Base-by-base conservation (phyloP, 2,888 invertebrate species). In the Callinectes sapidus region DNA sequence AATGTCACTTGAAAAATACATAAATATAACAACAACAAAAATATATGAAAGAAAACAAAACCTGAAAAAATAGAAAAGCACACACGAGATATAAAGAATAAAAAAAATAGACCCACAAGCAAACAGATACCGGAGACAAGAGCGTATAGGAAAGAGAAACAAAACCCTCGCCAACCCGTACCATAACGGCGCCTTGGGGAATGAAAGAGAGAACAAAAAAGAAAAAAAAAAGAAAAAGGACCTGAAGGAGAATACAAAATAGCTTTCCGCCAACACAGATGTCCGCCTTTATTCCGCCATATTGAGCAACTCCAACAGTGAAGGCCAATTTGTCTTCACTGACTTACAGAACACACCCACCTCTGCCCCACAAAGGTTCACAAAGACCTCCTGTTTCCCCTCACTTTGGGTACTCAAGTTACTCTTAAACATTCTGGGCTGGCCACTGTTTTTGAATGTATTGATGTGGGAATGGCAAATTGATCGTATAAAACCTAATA, bases 261-360 rank as follows among this genome's bases (percentile, higher is more conserved):
- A 71, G 10, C 71, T 28, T 71, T 28, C 28, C 71, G 10, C 6
- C n/a, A 71, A 71, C 71, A 71, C 71, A 71, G n/a, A 71, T 13
- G 28, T 71, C n/a, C 71, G 28, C 28, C 8, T 71, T 71, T 71
- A 71, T 71, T 71, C 28, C 28, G n/a, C 61, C 71, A 71, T 71
- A 71, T 71, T 71, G 71, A 71, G 71, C 71, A 71, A 71, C 71
- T 71, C 71, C 28, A 71, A 28, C 71, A 71, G 28, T 8, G 71
- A 71, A n/a, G n/a, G 28, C 23, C 71, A 71, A 71, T 28, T 71
- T 71, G 71, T 71, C 71, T 71, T 71, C n/a, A 71, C n/a, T 28
- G 71, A 71, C 71, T 71, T 71, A 23, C 71, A 71, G 28, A 71
- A 71, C 28, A 28, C 10, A 71, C n/a, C 5, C 3, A 61, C 61